These are phyloP conservation scores for Spodoptera picta DNA, from an alignment of 2,888 invertebrate species.

Conservation along the genomic window DNA sequence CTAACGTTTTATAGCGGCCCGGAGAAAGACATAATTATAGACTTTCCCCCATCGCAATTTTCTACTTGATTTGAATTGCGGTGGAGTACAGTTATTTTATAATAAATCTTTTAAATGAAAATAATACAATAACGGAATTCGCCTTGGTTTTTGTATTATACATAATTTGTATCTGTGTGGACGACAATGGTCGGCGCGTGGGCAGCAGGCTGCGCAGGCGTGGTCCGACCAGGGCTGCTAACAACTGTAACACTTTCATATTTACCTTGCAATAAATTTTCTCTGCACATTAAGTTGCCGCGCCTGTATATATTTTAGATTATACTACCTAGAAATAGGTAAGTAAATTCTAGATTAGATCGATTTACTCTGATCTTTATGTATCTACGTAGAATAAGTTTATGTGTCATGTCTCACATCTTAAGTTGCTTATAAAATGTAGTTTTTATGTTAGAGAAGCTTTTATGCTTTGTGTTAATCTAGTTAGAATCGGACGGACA, in stretches of 20 bases:
- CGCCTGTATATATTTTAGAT: too few species aligned
- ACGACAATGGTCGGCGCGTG: conserved; percentile 66
- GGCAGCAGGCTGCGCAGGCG: conserved; percentile 65
- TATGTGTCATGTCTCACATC: too few species aligned
- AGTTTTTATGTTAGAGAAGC: too few species aligned
- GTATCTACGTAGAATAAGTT: too few species aligned
- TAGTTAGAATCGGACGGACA: too few species aligned
- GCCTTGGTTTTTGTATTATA: conserved; percentile 34
- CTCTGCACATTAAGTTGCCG: not conserved
- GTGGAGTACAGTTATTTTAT: conserved; percentile 24
- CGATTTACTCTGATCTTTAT: too few species aligned
- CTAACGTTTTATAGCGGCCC: conserved; percentile 27
- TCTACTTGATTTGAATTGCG: conserved; percentile 27
- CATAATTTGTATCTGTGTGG: conserved; percentile 59
- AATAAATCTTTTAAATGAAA: conserved; percentile 24
- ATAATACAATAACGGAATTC: conserved; percentile 50
- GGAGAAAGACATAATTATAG: conserved; percentile 11
- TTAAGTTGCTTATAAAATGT: too few species aligned
- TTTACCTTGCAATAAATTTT: conserved; percentile 15
- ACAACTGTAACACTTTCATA: conserved; percentile 31
- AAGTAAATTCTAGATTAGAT: too few species aligned
- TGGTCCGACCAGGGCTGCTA: conserved; percentile 62
- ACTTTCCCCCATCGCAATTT: conserved; percentile 18
- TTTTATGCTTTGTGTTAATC: too few species aligned
- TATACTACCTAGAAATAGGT: too few species aligned